Conservation (phyloP, 30 jellyfish, hydroid and myxozoan genomes). For the Phacellophora camtschatica region DNA sequence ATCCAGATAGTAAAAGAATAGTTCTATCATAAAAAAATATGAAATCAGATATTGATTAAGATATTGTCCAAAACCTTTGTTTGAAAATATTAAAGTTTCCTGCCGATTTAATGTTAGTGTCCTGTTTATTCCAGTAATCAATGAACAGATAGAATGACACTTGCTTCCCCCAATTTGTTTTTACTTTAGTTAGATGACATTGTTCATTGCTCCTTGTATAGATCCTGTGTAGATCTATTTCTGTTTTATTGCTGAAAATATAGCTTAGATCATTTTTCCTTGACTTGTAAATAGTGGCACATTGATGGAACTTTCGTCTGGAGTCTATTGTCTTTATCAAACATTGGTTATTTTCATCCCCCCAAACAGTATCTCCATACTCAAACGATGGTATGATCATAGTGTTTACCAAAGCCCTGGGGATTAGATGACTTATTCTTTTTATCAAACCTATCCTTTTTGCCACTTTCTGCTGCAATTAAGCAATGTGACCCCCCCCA, state of each 20-base stretch:
- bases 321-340: slow-evolving; percentile 27
- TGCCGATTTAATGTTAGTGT: slow-evolving; percentile 13
- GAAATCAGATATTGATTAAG: background rate
- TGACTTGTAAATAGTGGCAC: slow-evolving; percentile 58
- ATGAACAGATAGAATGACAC: slow-evolving; percentile 32
- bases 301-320: slow-evolving; percentile 65
- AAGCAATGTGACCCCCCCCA: slow-evolving; percentile 70
- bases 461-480: slow-evolving; percentile 68
- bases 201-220: slow-evolving; percentile 33
- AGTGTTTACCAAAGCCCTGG: slow-evolving; percentile 27
- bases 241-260: slow-evolving; percentile 31
- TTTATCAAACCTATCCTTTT: slow-evolving; percentile 43
- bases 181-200: background rate
- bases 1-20: background rate
- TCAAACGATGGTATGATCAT: slow-evolving; percentile 27
- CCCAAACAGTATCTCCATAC: slow-evolving; percentile 12
- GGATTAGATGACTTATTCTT: slow-evolving; percentile 56
- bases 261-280: slow-evolving; percentile 37
- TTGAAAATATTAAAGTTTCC: slow-evolving; percentile 12
- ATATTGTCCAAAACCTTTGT: slow-evolving; percentile 12
- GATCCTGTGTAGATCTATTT: slow-evolving; percentile 28
- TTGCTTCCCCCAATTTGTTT: slow-evolving; percentile 32
- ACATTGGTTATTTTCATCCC: slow-evolving; percentile 34
- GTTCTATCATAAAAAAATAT: background rate
- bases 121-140: slow-evolving; percentile 26